These are phyloP conservation scores for Chalcis sispes DNA, from an alignment of 2,888 invertebrate species.

Conservation along the genomic window DNA sequence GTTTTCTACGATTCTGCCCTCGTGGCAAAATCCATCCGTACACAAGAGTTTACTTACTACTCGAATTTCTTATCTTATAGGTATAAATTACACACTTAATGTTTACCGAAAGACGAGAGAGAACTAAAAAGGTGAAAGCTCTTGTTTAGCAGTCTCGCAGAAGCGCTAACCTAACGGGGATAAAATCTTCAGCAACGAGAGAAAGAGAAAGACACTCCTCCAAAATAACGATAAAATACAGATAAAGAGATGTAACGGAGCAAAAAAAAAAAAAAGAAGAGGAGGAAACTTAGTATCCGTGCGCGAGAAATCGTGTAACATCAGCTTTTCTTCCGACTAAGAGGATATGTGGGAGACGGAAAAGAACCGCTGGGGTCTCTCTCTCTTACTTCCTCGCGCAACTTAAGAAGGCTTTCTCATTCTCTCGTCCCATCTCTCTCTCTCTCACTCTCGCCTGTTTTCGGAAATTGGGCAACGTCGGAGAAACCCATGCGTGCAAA, in stretches of 20 bases:
- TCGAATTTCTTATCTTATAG: conserved; percentile 40
- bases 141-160: conserved; percentile 36
- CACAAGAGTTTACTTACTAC: not conserved
- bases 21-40: not conserved
- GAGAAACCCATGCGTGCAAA: not conserved
- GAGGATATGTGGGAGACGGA: conserved; percentile 47
- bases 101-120: conserved; percentile 44
- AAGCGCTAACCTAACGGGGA: not conserved
- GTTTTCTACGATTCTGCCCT: conserved; percentile 2
- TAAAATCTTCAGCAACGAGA: conserved; percentile 32
- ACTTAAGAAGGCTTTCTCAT: conserved; percentile 14
- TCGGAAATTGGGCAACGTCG: conserved; percentile 76
- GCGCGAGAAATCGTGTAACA: conserved; percentile 40
- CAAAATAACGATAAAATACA: conserved; percentile 35
- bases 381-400: not conserved
- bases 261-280: conserved; percentile 2
- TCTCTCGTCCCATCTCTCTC: conserved; percentile 2
- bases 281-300: no score
- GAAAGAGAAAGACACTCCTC: conserved; percentile 23
- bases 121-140: conserved; percentile 39
- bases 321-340: conserved; percentile 35
- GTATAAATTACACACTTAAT: conserved; percentile 30
- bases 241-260: conserved; percentile 51
- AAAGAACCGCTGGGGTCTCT: not conserved
- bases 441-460: conserved; percentile 70